Evolutionary conservation across 2,888 invertebrate genomes (phyloP).

Genomic region (Uropetala carovei): DNA sequence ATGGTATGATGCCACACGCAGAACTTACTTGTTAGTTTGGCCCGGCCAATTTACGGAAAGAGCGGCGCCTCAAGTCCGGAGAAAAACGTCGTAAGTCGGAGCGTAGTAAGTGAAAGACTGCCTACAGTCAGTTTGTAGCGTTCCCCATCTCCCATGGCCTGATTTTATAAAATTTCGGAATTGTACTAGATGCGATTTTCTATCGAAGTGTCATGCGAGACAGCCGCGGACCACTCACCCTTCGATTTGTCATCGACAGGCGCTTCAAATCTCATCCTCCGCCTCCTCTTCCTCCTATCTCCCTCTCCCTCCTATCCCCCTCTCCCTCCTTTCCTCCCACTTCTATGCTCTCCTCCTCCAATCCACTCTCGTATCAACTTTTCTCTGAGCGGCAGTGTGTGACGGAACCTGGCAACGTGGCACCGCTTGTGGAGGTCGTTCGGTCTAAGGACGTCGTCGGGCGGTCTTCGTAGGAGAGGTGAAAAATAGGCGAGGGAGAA

Average conservation of each 20-base stretch:
- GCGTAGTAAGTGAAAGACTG: no score
- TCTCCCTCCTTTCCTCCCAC: background rate
- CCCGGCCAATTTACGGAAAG: no score
- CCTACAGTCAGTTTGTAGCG: no score
- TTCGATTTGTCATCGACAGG: background rate
- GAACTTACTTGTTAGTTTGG: no score
- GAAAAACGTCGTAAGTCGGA: no score
- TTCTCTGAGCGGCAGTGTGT: background rate
- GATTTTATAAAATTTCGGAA: no score
- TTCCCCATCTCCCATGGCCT: no score
- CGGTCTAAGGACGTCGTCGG: background rate
- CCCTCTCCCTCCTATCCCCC: background rate
- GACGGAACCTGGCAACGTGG: slow-evolving; percentile 55
- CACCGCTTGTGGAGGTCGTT: slow-evolving; percentile 16
- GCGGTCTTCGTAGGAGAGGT: background rate
- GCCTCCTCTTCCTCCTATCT: background rate
- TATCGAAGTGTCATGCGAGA: background rate
- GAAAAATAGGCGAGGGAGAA: background rate
- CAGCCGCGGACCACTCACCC: no score
- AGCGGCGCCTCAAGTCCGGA: no score
- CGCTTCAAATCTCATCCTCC: background rate
- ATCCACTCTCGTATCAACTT: slow-evolving; percentile 47
- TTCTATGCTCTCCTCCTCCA: background rate
- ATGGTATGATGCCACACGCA: no score
- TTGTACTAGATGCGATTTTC: background rate